Conservation (phyloP, 2,888 invertebrate genomes). For the Augochlorella aurata region DNA sequence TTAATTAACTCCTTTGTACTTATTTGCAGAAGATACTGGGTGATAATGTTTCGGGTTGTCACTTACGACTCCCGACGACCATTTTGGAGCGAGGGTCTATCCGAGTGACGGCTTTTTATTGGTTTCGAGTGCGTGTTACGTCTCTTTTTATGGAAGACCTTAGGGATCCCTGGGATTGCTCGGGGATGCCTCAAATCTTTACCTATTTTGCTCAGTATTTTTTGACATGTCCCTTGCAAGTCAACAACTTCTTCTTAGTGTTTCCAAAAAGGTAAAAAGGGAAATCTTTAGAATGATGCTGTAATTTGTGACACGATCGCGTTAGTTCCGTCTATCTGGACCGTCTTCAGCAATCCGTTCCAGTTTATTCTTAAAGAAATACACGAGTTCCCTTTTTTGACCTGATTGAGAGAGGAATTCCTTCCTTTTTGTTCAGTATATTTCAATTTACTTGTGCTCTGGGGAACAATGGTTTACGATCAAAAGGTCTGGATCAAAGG, state of each 20-base stretch:
- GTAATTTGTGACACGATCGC: constrained; percentile 10
- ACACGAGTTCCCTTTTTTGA: constrained; percentile 5
- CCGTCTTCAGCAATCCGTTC: neutral
- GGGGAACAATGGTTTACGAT: neutral
- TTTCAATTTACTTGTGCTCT: neutral
- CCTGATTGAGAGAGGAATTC: neutral
- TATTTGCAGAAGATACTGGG: neutral
- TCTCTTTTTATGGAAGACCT: neutral
- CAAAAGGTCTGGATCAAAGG: neutral
- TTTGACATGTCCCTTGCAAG: neutral
- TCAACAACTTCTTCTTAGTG: neutral
- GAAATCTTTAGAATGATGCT: neutral
- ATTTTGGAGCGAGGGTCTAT: neutral
- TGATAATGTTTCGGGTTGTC: neutral
- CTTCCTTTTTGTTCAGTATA: neutral
- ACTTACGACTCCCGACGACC: neutral
- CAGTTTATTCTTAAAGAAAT: neutral
- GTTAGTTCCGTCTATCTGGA: neutral
- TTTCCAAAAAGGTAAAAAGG: neutral
- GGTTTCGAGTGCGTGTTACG: neutral
- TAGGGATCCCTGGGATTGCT: neutral
- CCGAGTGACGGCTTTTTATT: constrained; percentile 24
- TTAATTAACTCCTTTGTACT: neutral
- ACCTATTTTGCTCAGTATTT: constrained; percentile 2
- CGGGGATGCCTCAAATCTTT: neutral